phyloP scores from a whole-genome alignment of 2,797 vertebrate genomes.

The Gymnoscopelus braueri region DNA sequence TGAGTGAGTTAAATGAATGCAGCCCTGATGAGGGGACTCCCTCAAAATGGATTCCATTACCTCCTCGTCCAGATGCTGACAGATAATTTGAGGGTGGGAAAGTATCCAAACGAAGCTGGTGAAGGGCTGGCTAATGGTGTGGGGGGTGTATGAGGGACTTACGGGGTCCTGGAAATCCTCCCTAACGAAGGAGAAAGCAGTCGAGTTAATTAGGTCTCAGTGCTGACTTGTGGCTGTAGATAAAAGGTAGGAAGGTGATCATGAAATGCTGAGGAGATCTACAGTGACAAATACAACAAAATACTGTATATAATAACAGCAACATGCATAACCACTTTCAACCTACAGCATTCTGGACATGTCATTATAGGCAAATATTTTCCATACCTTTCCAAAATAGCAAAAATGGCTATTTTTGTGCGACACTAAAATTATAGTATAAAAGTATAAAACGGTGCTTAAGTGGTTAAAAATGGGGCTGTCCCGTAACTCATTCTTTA shows the following conservation, averaged over 20 bases:
- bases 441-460: no score
- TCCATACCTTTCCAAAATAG: no score
- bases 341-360: no score
- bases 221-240: conserved; percentile 3
- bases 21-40: conserved; percentile 44
- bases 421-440: no score
- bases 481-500: no score
- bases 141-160: conserved; percentile 1
- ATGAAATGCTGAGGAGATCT: neutral
- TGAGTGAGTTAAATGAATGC: conserved; percentile 65
- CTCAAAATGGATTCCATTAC: conserved; percentile 63
- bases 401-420: no score
- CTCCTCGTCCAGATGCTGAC: conserved; percentile 60
- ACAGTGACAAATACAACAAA: neutral
- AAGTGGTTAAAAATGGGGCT: no score
- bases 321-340: no score
- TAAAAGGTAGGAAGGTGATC: conserved; percentile 6
- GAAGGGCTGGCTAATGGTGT: conserved; percentile 24
- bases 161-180: neutral
- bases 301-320: no score
- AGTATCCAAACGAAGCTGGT: conserved; percentile 46
- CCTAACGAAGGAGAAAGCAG: conserved; percentile 16
- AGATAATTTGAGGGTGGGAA: conserved; percentile 51
- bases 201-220: conserved; percentile 28
- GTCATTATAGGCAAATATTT: no score